A percentile compares a stretch with the other conserved stretches of the same genome.
phyloP scores from a whole-genome alignment of 2,113 vertebrate species.

The Synchiropus splendidus region DNA sequence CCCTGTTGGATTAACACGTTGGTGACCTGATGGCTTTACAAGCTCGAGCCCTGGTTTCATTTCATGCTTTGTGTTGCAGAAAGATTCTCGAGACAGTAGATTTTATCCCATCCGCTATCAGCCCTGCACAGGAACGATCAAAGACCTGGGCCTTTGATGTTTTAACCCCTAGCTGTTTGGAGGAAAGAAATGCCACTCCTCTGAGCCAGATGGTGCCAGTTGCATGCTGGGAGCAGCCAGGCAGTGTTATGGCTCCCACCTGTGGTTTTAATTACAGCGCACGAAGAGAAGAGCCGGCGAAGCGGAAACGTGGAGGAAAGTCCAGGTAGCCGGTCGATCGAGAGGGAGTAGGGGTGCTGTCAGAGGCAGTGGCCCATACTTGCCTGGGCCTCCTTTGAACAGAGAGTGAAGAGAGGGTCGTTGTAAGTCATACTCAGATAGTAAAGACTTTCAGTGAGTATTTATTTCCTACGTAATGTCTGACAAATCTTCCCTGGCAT shows the following conservation, averaged over 20 bases:
- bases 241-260: constrained; percentile 62
- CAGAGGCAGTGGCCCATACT: too few relatives aligned
- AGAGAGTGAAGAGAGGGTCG: too few relatives aligned
- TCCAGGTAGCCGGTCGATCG: constrained; percentile 11
- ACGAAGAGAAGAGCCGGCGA: constrained; percentile 47
- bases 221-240: constrained; percentile 64
- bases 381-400: too few relatives aligned
- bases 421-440: too few relatives aligned
- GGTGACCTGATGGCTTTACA: constrained; percentile 36
- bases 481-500: too few relatives aligned
- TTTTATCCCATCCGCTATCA: constrained; percentile 39
- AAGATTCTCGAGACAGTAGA: constrained; percentile 48
- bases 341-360: constrained; percentile 3
- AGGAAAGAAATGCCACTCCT: constrained; percentile 34
- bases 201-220: constrained; percentile 68
- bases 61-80: constrained; percentile 66
- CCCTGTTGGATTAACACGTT: constrained; percentile 25
- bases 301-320: constrained; percentile 49
- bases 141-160: constrained; percentile 62
- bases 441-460: too few relatives aligned
- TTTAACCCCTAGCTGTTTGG: constrained; percentile 65
- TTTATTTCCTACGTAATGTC: too few relatives aligned
- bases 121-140: constrained; percentile 58
- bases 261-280: constrained; percentile 71
- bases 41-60: constrained; percentile 35